Evolutionary conservation across 2,113 vertebrate genomes (phyloP).

Genomic region (Salvelinus alpinus): DNA sequence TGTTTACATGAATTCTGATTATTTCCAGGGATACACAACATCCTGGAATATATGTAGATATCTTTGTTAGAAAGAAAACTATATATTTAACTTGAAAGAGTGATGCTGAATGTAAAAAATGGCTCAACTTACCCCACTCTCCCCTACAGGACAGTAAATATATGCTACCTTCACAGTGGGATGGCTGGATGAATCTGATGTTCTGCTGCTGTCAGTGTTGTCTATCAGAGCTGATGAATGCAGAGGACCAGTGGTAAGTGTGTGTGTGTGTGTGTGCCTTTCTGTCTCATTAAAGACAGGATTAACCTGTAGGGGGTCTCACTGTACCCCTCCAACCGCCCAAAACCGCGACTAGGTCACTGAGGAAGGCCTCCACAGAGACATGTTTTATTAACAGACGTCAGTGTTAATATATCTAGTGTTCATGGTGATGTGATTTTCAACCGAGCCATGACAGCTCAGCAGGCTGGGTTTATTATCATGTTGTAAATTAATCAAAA

Average conservation of each 20-base stretch:
- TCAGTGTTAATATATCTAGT: conserved; percentile 63
- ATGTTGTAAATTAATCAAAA: conserved; percentile 39
- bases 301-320: conserved; percentile 52
- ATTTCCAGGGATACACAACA: no score
- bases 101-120: no score
- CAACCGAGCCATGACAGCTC: conserved; percentile 38
- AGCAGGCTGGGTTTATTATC: conserved; percentile 39
- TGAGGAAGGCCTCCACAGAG: conserved; percentile 54
- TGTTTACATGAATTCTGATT: no score
- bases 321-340: conserved; percentile 18
- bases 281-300: conserved; percentile 43
- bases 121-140: no score
- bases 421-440: conserved; percentile 44
- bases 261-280: conserved; percentile 9
- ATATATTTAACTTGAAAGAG: no score
- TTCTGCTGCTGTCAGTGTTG: not conserved
- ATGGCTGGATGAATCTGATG: not conserved
- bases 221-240: not conserved
- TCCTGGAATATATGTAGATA: no score
- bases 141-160: not conserved
- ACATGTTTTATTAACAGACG: conserved; percentile 57
- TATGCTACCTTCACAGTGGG: not conserved
- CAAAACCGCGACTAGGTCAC: conserved; percentile 9
- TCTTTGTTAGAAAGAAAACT: no score
- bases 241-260: not conserved